These are phyloP conservation scores for Sabatieria punctata DNA, from an alignment of 2,888 invertebrate species.

Conservation along the genomic window DNA sequence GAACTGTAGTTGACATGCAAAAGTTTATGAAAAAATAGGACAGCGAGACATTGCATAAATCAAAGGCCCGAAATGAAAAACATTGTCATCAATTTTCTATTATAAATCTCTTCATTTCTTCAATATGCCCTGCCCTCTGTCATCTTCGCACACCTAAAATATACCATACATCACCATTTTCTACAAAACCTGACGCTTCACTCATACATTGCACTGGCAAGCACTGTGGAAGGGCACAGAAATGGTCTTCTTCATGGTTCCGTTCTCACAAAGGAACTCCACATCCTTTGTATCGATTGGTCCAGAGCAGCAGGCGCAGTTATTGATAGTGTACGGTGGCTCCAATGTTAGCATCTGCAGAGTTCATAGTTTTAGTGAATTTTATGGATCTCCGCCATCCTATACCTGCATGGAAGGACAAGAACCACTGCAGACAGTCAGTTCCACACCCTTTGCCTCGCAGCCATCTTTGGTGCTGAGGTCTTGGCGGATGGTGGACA, in stretches of 20 bases:
- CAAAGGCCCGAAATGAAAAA: no score
- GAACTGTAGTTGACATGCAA: no score
- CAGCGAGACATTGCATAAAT: no score
- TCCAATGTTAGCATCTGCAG: background rate
- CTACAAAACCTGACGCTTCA: background rate
- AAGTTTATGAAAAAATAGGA: no score
- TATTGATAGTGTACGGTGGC: background rate
- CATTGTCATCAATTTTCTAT: no score
- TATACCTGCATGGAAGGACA: constrained; percentile 5
- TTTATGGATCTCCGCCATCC: no score
- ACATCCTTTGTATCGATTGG: background rate
- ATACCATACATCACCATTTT: no score
- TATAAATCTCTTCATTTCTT: no score
- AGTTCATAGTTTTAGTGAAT: no score
- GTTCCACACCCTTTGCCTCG: background rate
- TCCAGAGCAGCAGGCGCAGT: constrained; percentile 2
- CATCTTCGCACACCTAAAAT: no score
- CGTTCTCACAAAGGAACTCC: constrained; percentile 1
- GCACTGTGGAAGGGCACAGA: background rate
- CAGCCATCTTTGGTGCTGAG: constrained; percentile 2
- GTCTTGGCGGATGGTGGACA: background rate
- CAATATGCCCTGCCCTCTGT: no score
- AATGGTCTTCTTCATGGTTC: background rate
- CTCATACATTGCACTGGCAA: background rate
- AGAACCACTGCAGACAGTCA: constrained; percentile 3